A percentile compares a stretch with the other conserved stretches of the same genome.
phyloP scores from a whole-genome alignment of 2,888 invertebrate genomes.

The Platerodrilus igneus region DNA sequence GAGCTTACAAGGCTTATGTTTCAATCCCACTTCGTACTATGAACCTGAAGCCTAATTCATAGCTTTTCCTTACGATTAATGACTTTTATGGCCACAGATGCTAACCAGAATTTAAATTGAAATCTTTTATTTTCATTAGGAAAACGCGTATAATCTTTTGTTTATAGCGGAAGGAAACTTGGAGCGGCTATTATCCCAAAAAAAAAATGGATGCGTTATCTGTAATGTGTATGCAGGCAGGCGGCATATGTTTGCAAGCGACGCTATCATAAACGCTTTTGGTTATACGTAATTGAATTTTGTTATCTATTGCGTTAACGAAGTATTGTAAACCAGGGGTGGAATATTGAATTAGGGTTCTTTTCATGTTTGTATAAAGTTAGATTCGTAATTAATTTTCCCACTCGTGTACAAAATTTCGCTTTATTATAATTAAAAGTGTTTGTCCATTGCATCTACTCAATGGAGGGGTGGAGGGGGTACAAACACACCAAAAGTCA shows the following conservation, averaged over 20 bases:
- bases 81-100: constrained; percentile 21
- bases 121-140: neutral
- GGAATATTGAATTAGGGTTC: too few relatives aligned
- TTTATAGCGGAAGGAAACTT: neutral
- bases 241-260: constrained; percentile 8
- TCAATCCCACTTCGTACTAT: constrained; percentile 29
- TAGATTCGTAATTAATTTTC: too few relatives aligned
- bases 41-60: constrained; percentile 26
- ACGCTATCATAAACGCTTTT: constrained; percentile 10
- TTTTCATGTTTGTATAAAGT: too few relatives aligned
- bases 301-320: constrained; percentile 26
- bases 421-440: too few relatives aligned
- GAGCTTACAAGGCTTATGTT: constrained; percentile 31
- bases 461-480: too few relatives aligned
- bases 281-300: constrained; percentile 27
- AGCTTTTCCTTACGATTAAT: constrained; percentile 16
- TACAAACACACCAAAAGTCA: too few relatives aligned
- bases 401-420: too few relatives aligned
- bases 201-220: constrained; percentile 13
- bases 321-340: constrained; percentile 24
- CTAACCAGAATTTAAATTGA: constrained; percentile 8
- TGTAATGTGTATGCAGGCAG: constrained; percentile 10
- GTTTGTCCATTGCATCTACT: too few relatives aligned
- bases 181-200: too few relatives aligned
- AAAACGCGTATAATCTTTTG: neutral